Base-by-base conservation (phyloP, 2,113 vertebrate genomes). In the Chamaea fasciata region DNA sequence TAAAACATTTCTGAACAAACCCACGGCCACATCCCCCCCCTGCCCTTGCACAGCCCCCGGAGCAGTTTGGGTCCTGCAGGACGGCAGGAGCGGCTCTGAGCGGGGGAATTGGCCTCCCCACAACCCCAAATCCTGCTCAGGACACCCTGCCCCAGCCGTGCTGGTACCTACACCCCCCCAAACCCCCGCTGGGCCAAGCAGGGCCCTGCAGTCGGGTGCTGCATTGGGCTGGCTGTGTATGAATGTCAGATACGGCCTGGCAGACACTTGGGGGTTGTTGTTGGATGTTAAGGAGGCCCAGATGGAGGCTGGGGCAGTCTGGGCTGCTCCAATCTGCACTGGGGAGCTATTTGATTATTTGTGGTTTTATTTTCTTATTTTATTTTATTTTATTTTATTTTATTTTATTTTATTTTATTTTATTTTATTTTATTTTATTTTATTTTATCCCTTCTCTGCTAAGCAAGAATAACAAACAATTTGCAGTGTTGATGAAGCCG, bases 1-100 rank as follows among this genome's bases (percentile, higher is more conserved):
- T 95, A 94, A 96, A 97, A 94, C 92, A 97, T 96, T 83, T 59
- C 78, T 81, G 85, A 91, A 86, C 79, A 53, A 77, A 47, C 4
- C 18, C 84, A 27, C 2, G 22, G 65, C 22, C 41, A 9, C 47
- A 7, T 13, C 49, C 55, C 42, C 53, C 47, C 10, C 52, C n/a
- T n/a, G n/a, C n/a, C n/a, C 18, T 59, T 46, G 42, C 78, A 76
- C 64, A 70, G 2, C 10, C 63, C 28, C 31, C 39, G 31, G 30
- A 83, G 76, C 59, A 79, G 73, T 28, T 74, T 81, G 56, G 73
- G 24, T 83, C 50, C 84, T 89, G 81, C 90, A 93, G 75, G 65
- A 81, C 53, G 90, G 85, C 27, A 87, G 91, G 64, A 76, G 79
- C 83, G 68, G 80, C 50, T 79, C 77, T 75, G 56, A 63, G n/a